A percentile compares a stretch with the other conserved stretches of the same genome.
These are phyloP conservation scores for Lytechinus variegatus DNA, from an alignment of 35 echinoderm and acorn worm species.

Conservation along the genomic window DNA sequence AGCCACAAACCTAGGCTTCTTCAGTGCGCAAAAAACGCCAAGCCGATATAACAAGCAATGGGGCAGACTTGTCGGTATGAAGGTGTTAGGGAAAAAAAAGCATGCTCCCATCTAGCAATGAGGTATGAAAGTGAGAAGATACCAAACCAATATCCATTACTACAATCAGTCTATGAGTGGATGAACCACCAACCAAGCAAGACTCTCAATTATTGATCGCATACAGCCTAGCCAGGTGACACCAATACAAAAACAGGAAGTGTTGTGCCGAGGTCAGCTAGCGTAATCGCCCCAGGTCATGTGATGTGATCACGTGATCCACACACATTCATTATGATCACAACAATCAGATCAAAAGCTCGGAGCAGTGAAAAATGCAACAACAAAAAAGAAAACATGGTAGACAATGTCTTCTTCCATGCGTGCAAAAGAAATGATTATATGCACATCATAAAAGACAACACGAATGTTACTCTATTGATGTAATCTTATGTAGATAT, in stretches of 20 bases:
- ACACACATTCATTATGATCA: background rate
- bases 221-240: background rate
- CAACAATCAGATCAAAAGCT: background rate
- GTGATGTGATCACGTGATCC: background rate
- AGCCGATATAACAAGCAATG: too few species aligned
- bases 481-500: background rate
- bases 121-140: background rate
- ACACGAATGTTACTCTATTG: background rate
- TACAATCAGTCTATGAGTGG: background rate
- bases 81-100: too few species aligned
- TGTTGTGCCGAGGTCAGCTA: background rate
- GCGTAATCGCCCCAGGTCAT: background rate
- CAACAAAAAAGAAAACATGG: too few species aligned
- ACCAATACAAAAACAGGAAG: constrained; percentile 14
- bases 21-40: background rate
- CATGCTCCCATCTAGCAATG: background rate
- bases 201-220: constrained; percentile 11
- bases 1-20: background rate
- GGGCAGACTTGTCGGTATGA: too few species aligned
- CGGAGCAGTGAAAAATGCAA: too few species aligned
- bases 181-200: background rate
- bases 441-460: background rate
- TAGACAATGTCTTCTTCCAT: background rate
- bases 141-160: background rate
- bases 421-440: background rate